These are phyloP conservation scores for Galeruca laticollis DNA, from an alignment of 2,888 invertebrate species.

Conservation along the genomic window DNA sequence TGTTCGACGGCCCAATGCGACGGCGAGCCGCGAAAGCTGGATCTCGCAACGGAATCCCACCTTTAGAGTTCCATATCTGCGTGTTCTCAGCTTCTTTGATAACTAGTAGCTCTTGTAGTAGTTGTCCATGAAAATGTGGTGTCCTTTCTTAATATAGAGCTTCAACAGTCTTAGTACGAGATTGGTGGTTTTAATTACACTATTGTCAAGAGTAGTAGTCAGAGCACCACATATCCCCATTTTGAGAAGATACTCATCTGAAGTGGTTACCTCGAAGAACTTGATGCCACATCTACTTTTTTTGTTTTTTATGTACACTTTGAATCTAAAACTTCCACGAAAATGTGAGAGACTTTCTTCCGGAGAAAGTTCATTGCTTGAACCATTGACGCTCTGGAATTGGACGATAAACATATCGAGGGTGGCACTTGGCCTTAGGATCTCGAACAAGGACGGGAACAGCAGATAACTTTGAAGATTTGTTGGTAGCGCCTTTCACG, in stretches of 20 bases:
- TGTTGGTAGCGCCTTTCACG: conserved; percentile 37
- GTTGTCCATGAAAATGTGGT: conserved; percentile 26
- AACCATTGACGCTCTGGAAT: conserved; percentile 3
- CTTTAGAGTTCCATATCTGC: conserved; percentile 28
- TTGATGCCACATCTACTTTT: conserved; percentile 31
- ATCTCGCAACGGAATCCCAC: too few species aligned
- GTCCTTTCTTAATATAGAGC: conserved; percentile 31
- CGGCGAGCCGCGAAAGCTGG: too few species aligned
- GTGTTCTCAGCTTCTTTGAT: conserved; percentile 30
- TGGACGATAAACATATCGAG: conserved; percentile 27
- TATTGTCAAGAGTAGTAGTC: conserved; percentile 1
- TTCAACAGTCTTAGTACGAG: conserved; percentile 27
- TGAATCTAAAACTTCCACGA: conserved; percentile 23
- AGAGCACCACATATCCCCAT: conserved; percentile 30
- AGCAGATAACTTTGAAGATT: conserved; percentile 33
- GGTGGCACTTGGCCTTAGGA: conserved; percentile 27
- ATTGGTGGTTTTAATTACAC: conserved; percentile 8
- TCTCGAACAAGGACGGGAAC: neutral
- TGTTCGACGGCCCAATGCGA: too few species aligned
- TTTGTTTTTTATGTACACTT: conserved; percentile 32
- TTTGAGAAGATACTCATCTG: conserved; percentile 28
- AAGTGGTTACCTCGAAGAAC: conserved; percentile 31
- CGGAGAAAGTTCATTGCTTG: neutral
- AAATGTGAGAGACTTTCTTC: conserved; percentile 19
- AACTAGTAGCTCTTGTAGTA: conserved; percentile 28